Evolutionary conservation across 2,797 vertebrate genomes (phyloP), one percentile per base, ranked within the genome.

Genomic region (Cossypha heuglini): DNA sequence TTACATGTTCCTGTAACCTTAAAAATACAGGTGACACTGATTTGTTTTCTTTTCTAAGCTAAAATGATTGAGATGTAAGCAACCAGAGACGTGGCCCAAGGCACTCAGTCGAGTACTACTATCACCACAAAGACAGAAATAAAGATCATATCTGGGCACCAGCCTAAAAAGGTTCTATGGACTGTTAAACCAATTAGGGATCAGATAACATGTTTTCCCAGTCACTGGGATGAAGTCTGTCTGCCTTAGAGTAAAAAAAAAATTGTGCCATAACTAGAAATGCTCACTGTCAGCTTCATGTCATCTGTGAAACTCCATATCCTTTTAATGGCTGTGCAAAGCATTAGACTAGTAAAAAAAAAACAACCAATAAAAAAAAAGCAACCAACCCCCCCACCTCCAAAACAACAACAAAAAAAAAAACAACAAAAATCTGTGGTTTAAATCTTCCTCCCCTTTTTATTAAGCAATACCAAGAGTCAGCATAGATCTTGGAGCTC

Each of bases 121-220:
- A 46, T 85, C 38, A 73, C 33, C 35, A 38, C 37, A 80, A 86
- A 91, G 80, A 71, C 67, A 84, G 83, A 90, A 93, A 64, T 85
- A 67, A 83, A 92, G 94, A 96, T 86, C 17, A 1, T 91, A 88
- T 94, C 78, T 89, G 49, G 43, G 52, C 84, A 80, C 78, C 75
- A 74, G 71, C 72, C 58, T 95, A 38, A 92, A 84, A 75, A 51
- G 52, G 38, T 77, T 94, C 46, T 83, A 3, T 69, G 57, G 80
- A 42, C 61, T 86, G 51, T 77, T 96, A 92, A 95, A 84, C 51
- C 55, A 91, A 88, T 96, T 66, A 86, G 46, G 46, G 62, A 77
- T 90, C 69, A 86, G 93, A 86, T 94, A 93, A 78, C 54, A 10
- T 49, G 55, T 51, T 68, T 45, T 91, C 35, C 26, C 5, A 1